Percentiles rank a stretch among this genome's conserved stretches.
These are phyloP conservation scores for Drosophila sucinea DNA, from an alignment of 1,140 invertebrate genomes.

Conservation along the genomic window DNA sequence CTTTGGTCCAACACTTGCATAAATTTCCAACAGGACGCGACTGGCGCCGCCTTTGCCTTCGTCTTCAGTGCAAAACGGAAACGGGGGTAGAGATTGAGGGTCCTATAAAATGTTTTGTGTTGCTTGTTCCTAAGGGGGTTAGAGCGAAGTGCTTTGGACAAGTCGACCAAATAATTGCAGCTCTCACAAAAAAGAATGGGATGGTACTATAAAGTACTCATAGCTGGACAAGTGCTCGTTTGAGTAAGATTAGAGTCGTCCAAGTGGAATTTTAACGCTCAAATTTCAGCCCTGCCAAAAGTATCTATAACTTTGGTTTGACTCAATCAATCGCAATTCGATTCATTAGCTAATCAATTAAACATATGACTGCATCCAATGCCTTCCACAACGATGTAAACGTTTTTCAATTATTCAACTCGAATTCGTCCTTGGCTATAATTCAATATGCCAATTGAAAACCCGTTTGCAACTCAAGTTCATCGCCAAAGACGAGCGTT, in stretches of 20 bases:
- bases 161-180: slow-evolving; percentile 66
- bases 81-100: neutral
- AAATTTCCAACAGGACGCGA: slow-evolving; percentile 67
- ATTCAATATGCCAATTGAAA: slow-evolving; percentile 64
- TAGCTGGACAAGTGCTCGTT: slow-evolving; percentile 20
- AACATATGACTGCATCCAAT: neutral
- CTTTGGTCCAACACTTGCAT: slow-evolving; percentile 50
- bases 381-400: slow-evolving; percentile 6
- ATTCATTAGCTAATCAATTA: slow-evolving; percentile 4
- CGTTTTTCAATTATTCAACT: slow-evolving; percentile 37
- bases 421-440: slow-evolving; percentile 48
- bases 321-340: neutral
- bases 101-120: slow-evolving; percentile 40
- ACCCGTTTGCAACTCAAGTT: slow-evolving; percentile 64
- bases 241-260: slow-evolving; percentile 15
- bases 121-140: slow-evolving; percentile 28
- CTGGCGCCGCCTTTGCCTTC: slow-evolving; percentile 38
- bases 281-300: neutral
- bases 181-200: slow-evolving; percentile 32
- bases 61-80: slow-evolving; percentile 8
- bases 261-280: neutral
- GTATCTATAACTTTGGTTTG: neutral
- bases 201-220: slow-evolving; percentile 15
- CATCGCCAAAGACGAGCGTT: slow-evolving; percentile 49
- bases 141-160: slow-evolving; percentile 14